Evolutionary conservation across 2,888 invertebrate genomes (phyloP), one percentile per base, ranked within the genome.

Genomic region (Sarcophaga caerulescens): DNA sequence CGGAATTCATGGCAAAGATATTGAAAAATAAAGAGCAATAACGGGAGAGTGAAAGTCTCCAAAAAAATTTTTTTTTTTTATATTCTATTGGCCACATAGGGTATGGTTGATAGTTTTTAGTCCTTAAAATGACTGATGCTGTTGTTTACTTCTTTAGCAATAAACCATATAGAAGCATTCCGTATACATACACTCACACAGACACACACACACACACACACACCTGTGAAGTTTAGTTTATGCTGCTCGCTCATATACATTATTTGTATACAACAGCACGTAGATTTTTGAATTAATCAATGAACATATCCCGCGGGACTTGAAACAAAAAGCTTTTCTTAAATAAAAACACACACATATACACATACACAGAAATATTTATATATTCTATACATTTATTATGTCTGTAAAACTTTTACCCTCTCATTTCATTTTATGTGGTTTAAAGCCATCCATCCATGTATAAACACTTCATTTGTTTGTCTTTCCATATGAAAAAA

Each of bases 281-380:
- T 87, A 35, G 35, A 35, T 35, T 35, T 88, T 88, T 85, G 88
- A 89, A 89, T 89, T 90, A 90, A 90, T 90, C 90, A 90, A 90
- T 90, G 90, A 90, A 90, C 87, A 89, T 88, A 85, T 89, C 89
- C 89, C 89, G 87, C 87, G 88, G 89, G 89, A 88, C 75, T 82
- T 82, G 59, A 68, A 69, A 68, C 59, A 47, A 52, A 75, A 85
- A 86, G 85, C 85, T 84, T 85, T 87, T 84, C 66, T 69, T 60
- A 74, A 81, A 87, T 81, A 88, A 88, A 89, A 87, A 88, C 35
- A 63, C 60, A 71, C 73, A 66, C 68, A 35, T 25, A 59, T 81
- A 81, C 85, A 52, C 52, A 14, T 52, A 52, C 52, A 52, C 17
- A 52, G 17, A 52, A 14, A 47, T 52, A 52, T 52, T 3, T 52